These are phyloP conservation scores for Norana najaformis DNA, from an alignment of 2,888 invertebrate species.

Conservation along the genomic window DNA sequence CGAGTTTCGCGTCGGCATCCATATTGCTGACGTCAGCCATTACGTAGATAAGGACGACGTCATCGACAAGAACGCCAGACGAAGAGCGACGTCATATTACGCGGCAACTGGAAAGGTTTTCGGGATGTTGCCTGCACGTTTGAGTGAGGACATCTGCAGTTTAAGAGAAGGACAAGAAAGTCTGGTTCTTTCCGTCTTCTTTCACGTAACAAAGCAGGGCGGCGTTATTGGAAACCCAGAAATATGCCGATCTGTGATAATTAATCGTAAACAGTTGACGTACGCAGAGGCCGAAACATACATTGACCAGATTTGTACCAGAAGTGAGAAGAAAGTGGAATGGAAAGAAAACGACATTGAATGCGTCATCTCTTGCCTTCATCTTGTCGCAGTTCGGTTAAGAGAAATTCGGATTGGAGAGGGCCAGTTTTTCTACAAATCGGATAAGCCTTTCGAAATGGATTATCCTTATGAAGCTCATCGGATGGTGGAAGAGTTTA, in stretches of 20 bases:
- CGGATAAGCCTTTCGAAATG: slow-evolving; percentile 15
- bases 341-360: background rate
- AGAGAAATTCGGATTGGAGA: background rate
- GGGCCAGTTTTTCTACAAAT: background rate
- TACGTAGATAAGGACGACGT: slow-evolving; percentile 77
- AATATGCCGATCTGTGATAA: slow-evolving; percentile 15
- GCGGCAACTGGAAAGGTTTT: slow-evolving; percentile 64
- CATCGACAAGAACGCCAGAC: slow-evolving; percentile 70
- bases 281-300: slow-evolving; percentile 29
- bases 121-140: slow-evolving; percentile 86
- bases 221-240: background rate
- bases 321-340: background rate
- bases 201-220: background rate
- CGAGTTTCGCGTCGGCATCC: slow-evolving; percentile 74
- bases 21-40: slow-evolving; percentile 89
- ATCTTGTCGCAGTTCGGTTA: background rate
- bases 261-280: background rate
- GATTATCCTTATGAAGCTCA: slow-evolving; percentile 46
- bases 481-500: slow-evolving; percentile 54
- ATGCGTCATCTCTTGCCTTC: background rate
- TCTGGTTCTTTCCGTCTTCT: slow-evolving; percentile 28
- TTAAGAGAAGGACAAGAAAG: slow-evolving; percentile 60
- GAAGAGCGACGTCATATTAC: slow-evolving; percentile 72
- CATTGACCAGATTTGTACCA: slow-evolving; percentile 19
- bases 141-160: slow-evolving; percentile 71